phyloP scores from a whole-genome alignment of 2,113 vertebrate species.

The Phaethornis superciliosus region DNA sequence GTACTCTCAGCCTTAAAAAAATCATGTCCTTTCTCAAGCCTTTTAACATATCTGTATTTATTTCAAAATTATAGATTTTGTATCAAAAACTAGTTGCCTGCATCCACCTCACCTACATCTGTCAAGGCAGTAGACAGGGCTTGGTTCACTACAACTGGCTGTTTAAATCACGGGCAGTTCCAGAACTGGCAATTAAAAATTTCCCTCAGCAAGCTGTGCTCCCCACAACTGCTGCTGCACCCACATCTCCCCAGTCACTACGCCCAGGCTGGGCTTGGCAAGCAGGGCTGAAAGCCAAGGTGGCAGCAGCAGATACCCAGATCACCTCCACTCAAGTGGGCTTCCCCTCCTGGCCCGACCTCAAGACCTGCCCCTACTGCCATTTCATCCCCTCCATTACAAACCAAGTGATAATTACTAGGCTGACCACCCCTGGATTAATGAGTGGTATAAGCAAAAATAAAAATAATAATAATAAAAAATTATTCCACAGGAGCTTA shows the following conservation, averaged over 20 bases:
- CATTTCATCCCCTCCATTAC: neutral
- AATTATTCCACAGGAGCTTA: neutral
- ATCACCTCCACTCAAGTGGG: too few relatives aligned
- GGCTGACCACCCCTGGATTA: neutral
- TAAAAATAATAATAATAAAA: neutral
- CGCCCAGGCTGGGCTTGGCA: neutral
- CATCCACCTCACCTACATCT: neutral
- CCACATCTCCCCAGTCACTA: neutral
- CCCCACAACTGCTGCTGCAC: neutral
- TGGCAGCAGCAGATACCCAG: neutral
- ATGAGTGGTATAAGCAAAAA: neutral
- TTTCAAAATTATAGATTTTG: neutral
- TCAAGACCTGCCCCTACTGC: neutral
- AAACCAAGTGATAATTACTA: neutral
- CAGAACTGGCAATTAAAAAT: neutral
- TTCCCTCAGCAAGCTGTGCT: neutral
- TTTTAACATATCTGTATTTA: neutral
- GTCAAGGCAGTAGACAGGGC: neutral
- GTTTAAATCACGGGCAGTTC: neutral
- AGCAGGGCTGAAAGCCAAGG: neutral
- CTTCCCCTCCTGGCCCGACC: neutral
- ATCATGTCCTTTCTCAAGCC: accelerated
- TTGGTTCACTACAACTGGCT: neutral
- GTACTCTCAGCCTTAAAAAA: neutral
- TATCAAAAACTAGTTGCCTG: neutral